Base-by-base conservation (phyloP, 2,888 invertebrate genomes). In the Dusona sp. region DNA sequence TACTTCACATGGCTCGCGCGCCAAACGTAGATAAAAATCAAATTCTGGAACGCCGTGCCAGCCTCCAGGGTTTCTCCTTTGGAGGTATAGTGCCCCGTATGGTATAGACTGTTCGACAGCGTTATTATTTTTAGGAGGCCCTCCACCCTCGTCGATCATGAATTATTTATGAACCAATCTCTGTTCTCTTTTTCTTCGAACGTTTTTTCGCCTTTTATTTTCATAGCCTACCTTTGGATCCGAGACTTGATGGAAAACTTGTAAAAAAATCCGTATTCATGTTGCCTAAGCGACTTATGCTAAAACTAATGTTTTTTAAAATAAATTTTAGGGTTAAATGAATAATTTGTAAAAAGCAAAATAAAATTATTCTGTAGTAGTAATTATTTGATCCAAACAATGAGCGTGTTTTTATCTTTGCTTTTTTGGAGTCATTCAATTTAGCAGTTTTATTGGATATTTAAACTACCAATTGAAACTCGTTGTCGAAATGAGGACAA, bases 101-200 rank as follows among this genome's bases (percentile, higher is more conserved):
- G 11, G 22, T 67, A 67, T 36, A 77, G 54, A 22, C 38, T 38
- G 68, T 33, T 68, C 61, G 65, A 82, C 75, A 54, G 79, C 83
- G 87, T 90, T 90, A 90, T 90, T 90, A 90, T 88, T 88, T 88
- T 87, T 89, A 87, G 86, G 84, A 86, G 86, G 48, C 79, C 85
- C 88, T 84, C 79, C 88, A 86, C 87, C 88, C 84, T 87, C 89
- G 54, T 74, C 33, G 16, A 78, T 84, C 88, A 88, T 90, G 89
- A 89, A 91, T 90, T 88, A 90, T 90, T 89, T 75, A 90, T 88
- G 87, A 89, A 77, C 70, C 75, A 79, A 72, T 67, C 73, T 80
- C 82, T 38, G 33, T 75, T 51, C 75, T 86, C 54, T 54, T 54
- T 70, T 57, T 79, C 45, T 57, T 79, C 33, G 9, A 67, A 22